phyloP scores from a whole-genome alignment of 2,888 invertebrate species.

The Linnaemya vulpina region DNA sequence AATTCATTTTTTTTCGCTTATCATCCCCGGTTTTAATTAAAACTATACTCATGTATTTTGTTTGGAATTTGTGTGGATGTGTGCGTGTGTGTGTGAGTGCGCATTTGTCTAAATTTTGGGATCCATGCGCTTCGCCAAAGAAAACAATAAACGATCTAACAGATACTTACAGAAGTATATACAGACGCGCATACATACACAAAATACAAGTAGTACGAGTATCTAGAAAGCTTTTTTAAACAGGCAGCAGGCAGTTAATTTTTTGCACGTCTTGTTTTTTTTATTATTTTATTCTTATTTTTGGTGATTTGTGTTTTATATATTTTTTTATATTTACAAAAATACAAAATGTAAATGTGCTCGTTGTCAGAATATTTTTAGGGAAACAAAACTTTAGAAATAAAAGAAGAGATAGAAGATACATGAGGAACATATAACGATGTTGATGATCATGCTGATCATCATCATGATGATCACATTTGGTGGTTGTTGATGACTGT shows the following conservation, averaged over 20 bases:
- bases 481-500: constrained; percentile 46
- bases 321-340: constrained; percentile 36
- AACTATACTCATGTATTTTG: constrained; percentile 42
- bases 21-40: constrained; percentile 38
- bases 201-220: constrained; percentile 31
- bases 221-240: constrained; percentile 50
- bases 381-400: constrained; percentile 21
- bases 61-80: neutral
- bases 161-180: constrained; percentile 25
- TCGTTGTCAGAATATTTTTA: constrained; percentile 39
- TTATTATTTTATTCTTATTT: constrained; percentile 33
- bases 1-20: too few species aligned
- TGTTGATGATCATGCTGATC: too few species aligned
- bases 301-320: constrained; percentile 43
- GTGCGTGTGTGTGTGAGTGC: neutral
- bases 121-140: constrained; percentile 53
- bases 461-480: constrained; percentile 48
- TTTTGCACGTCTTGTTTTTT: constrained; percentile 57
- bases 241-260: constrained; percentile 56
- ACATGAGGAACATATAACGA: constrained; percentile 8
- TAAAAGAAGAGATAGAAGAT: constrained; percentile 39
- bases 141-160: constrained; percentile 58
- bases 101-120: constrained; percentile 28
- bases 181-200: neutral
- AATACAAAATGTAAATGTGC: constrained; percentile 43